phyloP scores from a whole-genome alignment of 2,797 vertebrate species.

The Carapus acus region DNA sequence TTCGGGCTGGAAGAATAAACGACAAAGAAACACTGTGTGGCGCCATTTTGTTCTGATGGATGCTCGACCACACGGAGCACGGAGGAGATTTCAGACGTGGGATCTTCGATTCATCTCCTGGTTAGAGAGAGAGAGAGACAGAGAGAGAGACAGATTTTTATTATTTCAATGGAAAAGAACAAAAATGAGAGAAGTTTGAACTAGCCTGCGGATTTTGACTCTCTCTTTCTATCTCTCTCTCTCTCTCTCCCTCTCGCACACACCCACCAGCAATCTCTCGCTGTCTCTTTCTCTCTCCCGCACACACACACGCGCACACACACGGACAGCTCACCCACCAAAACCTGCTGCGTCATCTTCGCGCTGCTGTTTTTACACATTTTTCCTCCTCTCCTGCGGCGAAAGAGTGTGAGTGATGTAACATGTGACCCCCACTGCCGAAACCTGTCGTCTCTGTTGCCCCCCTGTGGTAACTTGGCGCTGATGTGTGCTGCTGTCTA shows the following conservation, averaged over 20 bases:
- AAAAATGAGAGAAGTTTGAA: not conserved
- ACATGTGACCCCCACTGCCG: constrained; percentile 30
- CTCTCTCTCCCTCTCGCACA: not conserved
- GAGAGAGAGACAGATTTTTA: too few species aligned
- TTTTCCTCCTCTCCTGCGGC: constrained; percentile 21
- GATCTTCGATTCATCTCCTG: too few species aligned
- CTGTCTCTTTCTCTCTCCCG: not conserved
- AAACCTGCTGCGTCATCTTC: constrained; percentile 43
- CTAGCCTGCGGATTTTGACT: not conserved
- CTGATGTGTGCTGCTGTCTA: not conserved
- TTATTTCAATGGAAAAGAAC: not conserved
- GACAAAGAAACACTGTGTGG: constrained; percentile 12
- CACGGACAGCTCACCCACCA: not conserved
- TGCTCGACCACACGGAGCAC: too few species aligned
- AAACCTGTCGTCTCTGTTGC: constrained; percentile 29
- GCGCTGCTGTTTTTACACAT: constrained; percentile 37
- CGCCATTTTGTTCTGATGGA: too few species aligned
- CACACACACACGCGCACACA: constrained; percentile 4
- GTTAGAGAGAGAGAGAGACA: too few species aligned
- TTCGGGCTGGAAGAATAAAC: constrained; percentile 63
- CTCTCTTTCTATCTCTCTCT: too few species aligned
- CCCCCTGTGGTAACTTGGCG: constrained; percentile 49
- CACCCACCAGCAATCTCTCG: not conserved
- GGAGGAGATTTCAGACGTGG: too few species aligned
- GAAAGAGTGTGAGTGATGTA: constrained; percentile 39